Conservation (phyloP, 2,888 invertebrate genomes). For the Mongoloraphidia duomilia region DNA sequence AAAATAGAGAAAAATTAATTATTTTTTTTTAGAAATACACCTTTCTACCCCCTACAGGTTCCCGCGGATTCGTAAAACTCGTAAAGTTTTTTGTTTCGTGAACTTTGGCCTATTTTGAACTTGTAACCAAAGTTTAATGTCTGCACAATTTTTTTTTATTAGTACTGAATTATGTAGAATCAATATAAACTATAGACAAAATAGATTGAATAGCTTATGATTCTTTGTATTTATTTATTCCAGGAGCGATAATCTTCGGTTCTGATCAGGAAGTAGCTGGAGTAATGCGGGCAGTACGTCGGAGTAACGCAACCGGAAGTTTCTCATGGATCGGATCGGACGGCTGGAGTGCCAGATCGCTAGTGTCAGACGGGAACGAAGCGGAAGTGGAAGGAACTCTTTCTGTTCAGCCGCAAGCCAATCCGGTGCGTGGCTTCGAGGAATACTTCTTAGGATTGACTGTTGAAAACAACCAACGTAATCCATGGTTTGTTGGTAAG, state of each 20-base stretch:
- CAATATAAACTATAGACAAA: no score
- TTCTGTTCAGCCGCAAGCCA: conserved; percentile 87
- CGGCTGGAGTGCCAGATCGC: conserved; percentile 83
- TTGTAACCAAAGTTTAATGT: no score
- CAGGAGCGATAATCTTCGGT: conserved; percentile 89
- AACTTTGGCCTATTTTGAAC: no score
- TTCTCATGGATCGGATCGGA: conserved; percentile 96
- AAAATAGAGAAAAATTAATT: no score
- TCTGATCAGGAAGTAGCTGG: conserved; percentile 95
- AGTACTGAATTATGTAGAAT: no score
- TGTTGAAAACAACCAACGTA: conserved; percentile 74
- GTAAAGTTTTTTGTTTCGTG: no score
- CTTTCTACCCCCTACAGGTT: no score
- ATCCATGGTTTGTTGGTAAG: conserved; percentile 93
- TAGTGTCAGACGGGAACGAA: conserved; percentile 80
- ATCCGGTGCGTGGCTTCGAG: conserved; percentile 74
- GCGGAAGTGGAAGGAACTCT: conserved; percentile 86
- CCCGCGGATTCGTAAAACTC: no score
- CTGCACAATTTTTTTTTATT: no score
- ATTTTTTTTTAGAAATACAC: no score
- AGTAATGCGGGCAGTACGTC: conserved; percentile 82
- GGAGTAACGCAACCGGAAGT: conserved; percentile 72
- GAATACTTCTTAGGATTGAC: conserved; percentile 74
- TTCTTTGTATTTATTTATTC: conserved; percentile 11
- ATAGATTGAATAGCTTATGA: no score